These are phyloP conservation scores for Archips xylosteana DNA, from an alignment of 2,888 invertebrate species.

Conservation along the genomic window DNA sequence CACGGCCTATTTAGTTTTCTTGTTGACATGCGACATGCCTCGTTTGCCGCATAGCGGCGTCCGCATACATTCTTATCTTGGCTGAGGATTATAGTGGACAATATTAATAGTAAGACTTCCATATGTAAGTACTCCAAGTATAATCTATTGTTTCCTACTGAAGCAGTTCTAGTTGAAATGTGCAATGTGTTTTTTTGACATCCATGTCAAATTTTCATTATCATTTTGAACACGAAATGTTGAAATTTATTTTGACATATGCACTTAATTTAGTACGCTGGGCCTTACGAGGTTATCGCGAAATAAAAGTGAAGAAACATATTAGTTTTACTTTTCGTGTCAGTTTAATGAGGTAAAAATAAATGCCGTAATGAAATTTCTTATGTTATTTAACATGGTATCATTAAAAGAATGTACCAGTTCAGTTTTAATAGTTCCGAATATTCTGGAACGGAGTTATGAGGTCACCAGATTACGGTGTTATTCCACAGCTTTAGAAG, in stretches of 20 bases:
- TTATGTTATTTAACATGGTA: background rate
- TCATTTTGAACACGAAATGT: too few relatives aligned
- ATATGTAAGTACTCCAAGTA: too few relatives aligned
- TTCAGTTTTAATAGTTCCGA: conserved; percentile 16
- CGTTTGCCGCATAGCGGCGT: conserved; percentile 16
- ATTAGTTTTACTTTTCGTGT: too few relatives aligned
- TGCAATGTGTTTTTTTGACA: too few relatives aligned
- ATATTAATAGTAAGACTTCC: background rate
- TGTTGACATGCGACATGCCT: conserved; percentile 18
- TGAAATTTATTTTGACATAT: too few relatives aligned
- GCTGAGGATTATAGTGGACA: conserved; percentile 7
- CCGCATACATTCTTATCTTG: conserved; percentile 15
- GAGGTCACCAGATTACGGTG: conserved; percentile 32
- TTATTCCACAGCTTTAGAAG: conserved; percentile 13
- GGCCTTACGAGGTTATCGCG: too few relatives aligned
- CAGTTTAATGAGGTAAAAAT: too few relatives aligned
- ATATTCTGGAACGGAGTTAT: conserved; percentile 18
- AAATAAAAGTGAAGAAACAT: too few relatives aligned
- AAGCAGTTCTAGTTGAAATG: too few relatives aligned
- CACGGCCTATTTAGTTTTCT: conserved; percentile 33
- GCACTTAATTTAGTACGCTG: too few relatives aligned
- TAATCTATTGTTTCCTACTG: too few relatives aligned
- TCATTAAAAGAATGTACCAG: background rate
- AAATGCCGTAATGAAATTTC: background rate
- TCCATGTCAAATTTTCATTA: too few relatives aligned